phyloP scores from a whole-genome alignment of 2,888 invertebrate species.

The Cetonia aurata region DNA sequence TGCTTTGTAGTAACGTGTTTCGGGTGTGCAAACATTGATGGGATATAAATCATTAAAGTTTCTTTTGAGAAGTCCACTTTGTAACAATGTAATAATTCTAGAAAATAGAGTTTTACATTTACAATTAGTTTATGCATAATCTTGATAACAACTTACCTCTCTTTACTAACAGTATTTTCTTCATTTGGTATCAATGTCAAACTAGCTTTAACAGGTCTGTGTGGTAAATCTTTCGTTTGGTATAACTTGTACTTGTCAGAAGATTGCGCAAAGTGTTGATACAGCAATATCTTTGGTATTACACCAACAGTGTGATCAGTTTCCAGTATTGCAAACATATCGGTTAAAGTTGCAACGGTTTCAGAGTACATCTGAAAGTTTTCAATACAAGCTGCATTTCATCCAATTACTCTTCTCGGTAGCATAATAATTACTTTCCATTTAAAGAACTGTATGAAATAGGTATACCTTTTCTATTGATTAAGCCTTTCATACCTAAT shows the following conservation, averaged over 20 bases:
- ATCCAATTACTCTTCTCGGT: no score
- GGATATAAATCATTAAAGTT: slow-evolving; percentile 46
- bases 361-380: slow-evolving; percentile 38
- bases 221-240: slow-evolving; percentile 5
- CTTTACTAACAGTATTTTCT: not conserved
- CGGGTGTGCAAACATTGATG: slow-evolving; percentile 37
- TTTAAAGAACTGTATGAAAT: no score
- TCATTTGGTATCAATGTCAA: not conserved
- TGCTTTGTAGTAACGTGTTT: slow-evolving; percentile 59
- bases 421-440: no score
- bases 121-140: not conserved
- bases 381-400: not conserved
- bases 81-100: slow-evolving; percentile 35
- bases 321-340: slow-evolving; percentile 53
- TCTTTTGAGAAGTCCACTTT: slow-evolving; percentile 47
- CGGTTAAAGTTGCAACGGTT: slow-evolving; percentile 47
- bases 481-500: no score
- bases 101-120: not conserved
- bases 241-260: slow-evolving; percentile 9
- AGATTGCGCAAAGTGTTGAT: slow-evolving; percentile 47
- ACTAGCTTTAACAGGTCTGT: not conserved
- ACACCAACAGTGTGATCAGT: slow-evolving; percentile 55
- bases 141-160: not conserved
- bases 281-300: slow-evolving; percentile 52
- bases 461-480: no score